These are phyloP conservation scores for Esox niger DNA, from an alignment of 2,113 vertebrate genomes.

Conservation along the genomic window DNA sequence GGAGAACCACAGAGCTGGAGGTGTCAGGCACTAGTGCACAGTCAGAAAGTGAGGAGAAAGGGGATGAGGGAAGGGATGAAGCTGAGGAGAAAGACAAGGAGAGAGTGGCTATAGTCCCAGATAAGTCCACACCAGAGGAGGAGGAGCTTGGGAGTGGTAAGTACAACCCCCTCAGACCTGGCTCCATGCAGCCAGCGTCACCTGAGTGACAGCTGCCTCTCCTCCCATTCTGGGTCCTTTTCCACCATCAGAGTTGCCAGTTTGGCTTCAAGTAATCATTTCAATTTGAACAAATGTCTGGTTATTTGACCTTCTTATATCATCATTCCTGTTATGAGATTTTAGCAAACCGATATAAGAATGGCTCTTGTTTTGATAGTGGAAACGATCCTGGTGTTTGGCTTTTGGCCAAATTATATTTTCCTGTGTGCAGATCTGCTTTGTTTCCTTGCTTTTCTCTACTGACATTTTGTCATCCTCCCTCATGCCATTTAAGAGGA, in stretches of 20 bases:
- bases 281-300: too few relatives aligned
- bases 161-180: constrained; percentile 59
- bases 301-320: too few relatives aligned
- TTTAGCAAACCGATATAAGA: too few relatives aligned
- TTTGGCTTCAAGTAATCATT: too few relatives aligned
- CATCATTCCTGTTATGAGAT: too few relatives aligned
- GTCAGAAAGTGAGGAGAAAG: constrained; percentile 31
- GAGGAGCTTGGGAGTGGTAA: constrained; percentile 74
- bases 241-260: constrained; percentile 38
- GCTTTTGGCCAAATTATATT: neutral
- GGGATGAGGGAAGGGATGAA: constrained; percentile 12
- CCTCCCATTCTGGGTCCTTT: constrained; percentile 39
- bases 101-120: constrained; percentile 7
- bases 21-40: constrained; percentile 45
- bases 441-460: neutral
- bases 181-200: constrained; percentile 3
- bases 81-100: constrained; percentile 14
- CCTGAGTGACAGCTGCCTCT: constrained; percentile 18
- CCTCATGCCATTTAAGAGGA: neutral
- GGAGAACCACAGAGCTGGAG: constrained; percentile 32
- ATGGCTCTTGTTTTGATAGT: neutral
- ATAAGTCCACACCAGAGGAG: constrained; percentile 36
- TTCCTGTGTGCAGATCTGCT: neutral
- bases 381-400: constrained; percentile 3
- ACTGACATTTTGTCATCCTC: neutral